A percentile compares a stretch with the other conserved stretches of the same genome.
Conservation (phyloP, 2,113 vertebrate genomes). For the Scytalopus superciliaris region DNA sequence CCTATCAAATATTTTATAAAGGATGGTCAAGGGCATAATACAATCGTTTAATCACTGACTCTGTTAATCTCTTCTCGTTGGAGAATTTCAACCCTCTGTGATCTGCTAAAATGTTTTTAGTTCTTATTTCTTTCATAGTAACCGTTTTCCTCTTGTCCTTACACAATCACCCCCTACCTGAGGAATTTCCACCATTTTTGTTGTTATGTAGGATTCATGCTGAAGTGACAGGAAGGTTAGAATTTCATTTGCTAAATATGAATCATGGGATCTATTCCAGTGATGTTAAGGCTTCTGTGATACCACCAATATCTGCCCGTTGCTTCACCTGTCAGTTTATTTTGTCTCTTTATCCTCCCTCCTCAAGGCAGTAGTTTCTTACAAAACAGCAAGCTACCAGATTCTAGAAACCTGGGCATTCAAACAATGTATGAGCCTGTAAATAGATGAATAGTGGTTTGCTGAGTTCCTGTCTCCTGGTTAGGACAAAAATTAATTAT, state of each 20-base stretch:
- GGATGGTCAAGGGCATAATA: neutral
- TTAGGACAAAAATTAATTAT: neutral
- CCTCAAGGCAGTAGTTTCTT: neutral
- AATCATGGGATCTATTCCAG: neutral
- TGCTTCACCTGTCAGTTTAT: neutral
- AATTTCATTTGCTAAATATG: neutral
- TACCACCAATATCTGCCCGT: neutral
- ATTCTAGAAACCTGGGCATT: neutral
- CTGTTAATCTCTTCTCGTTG: neutral
- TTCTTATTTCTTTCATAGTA: neutral
- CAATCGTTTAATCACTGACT: neutral
- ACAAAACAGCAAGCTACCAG: neutral
- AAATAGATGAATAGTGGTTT: neutral
- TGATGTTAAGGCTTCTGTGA: neutral
- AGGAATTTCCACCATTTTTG: neutral
- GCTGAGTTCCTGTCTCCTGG: neutral
- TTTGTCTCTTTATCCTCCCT: neutral
- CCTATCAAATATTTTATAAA: neutral
- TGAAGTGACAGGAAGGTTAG: neutral
- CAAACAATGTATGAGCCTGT: neutral
- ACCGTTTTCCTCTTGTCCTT: neutral
- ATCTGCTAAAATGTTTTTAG: neutral
- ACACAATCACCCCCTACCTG: neutral
- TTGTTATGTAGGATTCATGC: neutral
- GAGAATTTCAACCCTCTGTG: neutral